These are phyloP conservation scores for Drosophila kanekoi DNA, from an alignment of 2,888 invertebrate species.

Conservation along the genomic window DNA sequence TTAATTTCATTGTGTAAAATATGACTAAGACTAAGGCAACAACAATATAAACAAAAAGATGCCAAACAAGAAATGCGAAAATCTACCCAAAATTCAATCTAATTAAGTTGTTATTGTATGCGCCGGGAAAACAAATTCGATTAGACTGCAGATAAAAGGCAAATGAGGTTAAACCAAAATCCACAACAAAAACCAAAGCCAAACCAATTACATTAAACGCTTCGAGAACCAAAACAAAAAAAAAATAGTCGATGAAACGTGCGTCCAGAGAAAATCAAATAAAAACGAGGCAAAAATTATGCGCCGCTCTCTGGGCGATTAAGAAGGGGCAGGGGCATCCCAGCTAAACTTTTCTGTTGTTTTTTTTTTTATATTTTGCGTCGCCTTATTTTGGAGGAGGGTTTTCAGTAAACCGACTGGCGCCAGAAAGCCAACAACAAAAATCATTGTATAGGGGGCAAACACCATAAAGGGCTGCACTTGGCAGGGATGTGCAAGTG, in stretches of 20 bases:
- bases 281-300: conserved; percentile 70
- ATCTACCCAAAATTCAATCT: conserved; percentile 64
- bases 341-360: conserved; percentile 18
- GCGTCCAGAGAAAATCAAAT: conserved; percentile 62
- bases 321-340: conserved; percentile 21
- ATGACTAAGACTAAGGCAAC: conserved; percentile 35
- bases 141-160: conserved; percentile 55
- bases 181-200: conserved; percentile 38
- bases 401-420: conserved; percentile 56
- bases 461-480: conserved; percentile 45
- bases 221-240: conserved; percentile 27
- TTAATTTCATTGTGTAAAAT: conserved; percentile 63
- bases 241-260: conserved; percentile 47
- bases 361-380: conserved; percentile 14
- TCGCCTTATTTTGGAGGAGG: conserved; percentile 42
- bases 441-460: conserved; percentile 30
- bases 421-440: conserved; percentile 69
- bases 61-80: conserved; percentile 20
- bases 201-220: conserved; percentile 80
- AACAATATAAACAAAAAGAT: background rate
- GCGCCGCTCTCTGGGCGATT: conserved; percentile 48
- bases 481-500: conserved; percentile 58
- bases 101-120: conserved; percentile 78
- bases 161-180: conserved; percentile 31
- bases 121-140: conserved; percentile 68